Percentiles rank a stretch among this genome's conserved stretches.
Evolutionary conservation across 2,888 invertebrate genomes (phyloP).

Genomic region (Polyploca ridens): DNA sequence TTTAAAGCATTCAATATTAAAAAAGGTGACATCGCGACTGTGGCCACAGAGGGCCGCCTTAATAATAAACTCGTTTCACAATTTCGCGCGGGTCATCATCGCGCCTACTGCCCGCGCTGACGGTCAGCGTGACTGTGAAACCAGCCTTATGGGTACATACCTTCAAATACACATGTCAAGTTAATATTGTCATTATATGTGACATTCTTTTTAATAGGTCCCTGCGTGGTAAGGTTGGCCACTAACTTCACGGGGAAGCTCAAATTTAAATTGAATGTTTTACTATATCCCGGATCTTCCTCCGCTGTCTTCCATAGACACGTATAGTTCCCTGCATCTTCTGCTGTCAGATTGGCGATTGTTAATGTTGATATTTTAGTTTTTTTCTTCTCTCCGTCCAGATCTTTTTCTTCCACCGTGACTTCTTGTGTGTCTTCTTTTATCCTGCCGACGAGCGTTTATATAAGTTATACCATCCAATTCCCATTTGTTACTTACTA

Average conservation of each 20-base stretch:
- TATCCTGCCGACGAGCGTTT: neutral
- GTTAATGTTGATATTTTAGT: conserved; percentile 52
- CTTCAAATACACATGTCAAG: conserved; percentile 70
- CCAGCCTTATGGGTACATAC: conserved; percentile 41
- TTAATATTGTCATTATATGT: conserved; percentile 47
- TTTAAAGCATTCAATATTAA: too few species aligned
- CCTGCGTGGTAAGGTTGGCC: conserved; percentile 41
- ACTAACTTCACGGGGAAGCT: conserved; percentile 56
- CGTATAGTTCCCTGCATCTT: conserved; percentile 67
- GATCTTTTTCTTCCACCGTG: neutral
- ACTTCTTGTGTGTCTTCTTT: neutral
- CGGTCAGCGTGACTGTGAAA: too few species aligned
- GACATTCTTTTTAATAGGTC: conserved; percentile 50
- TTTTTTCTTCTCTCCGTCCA: conserved; percentile 51
- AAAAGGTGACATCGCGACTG: too few species aligned
- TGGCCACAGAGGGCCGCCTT: too few species aligned
- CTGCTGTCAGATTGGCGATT: conserved; percentile 52
- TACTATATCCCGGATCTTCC: conserved; percentile 33
- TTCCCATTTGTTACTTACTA: too few species aligned
- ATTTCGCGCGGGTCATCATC: too few species aligned
- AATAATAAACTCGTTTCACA: too few species aligned
- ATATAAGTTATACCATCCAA: too few species aligned
- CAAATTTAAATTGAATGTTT: conserved; percentile 46
- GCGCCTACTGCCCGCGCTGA: too few species aligned
- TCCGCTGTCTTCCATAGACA: conserved; percentile 49